Evolutionary conservation across 2,888 invertebrate genomes (phyloP), one percentile per base, ranked within the genome.

Genomic region (Aelia acuminata): DNA sequence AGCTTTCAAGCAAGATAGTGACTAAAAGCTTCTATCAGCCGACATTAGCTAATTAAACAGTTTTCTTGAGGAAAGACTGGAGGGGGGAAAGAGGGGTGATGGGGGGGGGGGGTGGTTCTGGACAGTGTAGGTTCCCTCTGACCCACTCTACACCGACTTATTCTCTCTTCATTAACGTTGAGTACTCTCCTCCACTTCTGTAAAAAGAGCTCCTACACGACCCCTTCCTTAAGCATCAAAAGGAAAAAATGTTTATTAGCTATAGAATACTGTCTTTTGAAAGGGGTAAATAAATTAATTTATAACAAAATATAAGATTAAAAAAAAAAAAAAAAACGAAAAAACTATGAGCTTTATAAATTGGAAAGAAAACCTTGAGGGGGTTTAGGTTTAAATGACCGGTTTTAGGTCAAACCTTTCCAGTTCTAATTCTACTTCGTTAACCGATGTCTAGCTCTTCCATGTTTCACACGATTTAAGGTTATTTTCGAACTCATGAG

Each of bases 41-140:
- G 31, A 63, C 31, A 63, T 63, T 63, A 63, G 63, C 63, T 63
- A 63, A 63, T 63, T 63, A 63, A 63, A 63, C 63, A 63, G 63
- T 63, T 63, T 57, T 63, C 31, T 63, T 31, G 63, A 63, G 31
- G 22, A 22, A 50, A 22, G 5, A 5, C n/a, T n/a, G 22, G 5
- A 50, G 22, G 22, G 22, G 50, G 49, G 18, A 43, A 7, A 10
- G 43, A 7, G 4, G 43, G 43, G 43, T 10, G n/a, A n/a, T n/a
- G 49, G 18, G 49, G 11, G 26, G 26, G 26, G 57, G 57, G 26
- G 57, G 57, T 22, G 1, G 2, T 26, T 11, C 26, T 26, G 11
- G 13, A 26, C 26, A 26, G 8, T 26, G n/a, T 26, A 57, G 13
- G 31, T 18, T 31, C 31, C 7, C 63, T 18, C 31, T 63, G 18